These are phyloP conservation scores for Phortica okadai DNA, from an alignment of 2,888 invertebrate genomes.

Conservation along the genomic window DNA sequence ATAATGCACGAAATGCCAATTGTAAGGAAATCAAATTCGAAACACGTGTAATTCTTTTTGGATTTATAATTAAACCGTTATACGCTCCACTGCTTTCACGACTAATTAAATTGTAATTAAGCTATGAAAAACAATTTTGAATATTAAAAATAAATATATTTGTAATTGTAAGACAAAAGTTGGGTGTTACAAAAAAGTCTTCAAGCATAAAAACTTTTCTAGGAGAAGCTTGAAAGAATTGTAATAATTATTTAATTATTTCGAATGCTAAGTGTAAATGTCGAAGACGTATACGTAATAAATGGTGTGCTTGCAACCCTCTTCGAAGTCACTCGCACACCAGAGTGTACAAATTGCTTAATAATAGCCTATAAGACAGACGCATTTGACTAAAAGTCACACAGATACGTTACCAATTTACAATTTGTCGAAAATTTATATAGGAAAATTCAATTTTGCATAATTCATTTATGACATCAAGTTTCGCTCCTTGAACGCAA, in stretches of 20 bases:
- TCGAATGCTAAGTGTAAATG: neutral
- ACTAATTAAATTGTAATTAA: slow-evolving; percentile 22
- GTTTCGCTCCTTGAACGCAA: neutral
- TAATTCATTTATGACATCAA: slow-evolving; percentile 27
- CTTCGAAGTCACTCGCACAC: neutral
- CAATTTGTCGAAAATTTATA: slow-evolving; percentile 32
- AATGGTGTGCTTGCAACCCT: neutral
- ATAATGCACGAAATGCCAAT: neutral
- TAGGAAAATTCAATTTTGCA: slow-evolving; percentile 30
- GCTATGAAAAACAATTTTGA: neutral
- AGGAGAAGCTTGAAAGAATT: too few species aligned
- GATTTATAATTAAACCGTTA: slow-evolving; percentile 2
- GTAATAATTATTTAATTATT: too few species aligned
- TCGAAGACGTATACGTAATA: neutral
- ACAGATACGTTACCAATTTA: slow-evolving; percentile 24
- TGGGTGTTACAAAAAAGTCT: neutral
- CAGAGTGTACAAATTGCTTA: slow-evolving; percentile 20
- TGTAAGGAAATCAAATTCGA: slow-evolving; percentile 3
- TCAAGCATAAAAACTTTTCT: too few species aligned
- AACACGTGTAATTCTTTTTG: neutral
- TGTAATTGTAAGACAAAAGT: neutral
- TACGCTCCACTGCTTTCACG: slow-evolving; percentile 15
- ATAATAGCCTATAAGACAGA: slow-evolving; percentile 19
- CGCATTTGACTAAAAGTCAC: neutral
- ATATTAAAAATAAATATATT: too few species aligned